Conservation (phyloP, 2,888 invertebrate genomes). For the Teleiodes luculella region DNA sequence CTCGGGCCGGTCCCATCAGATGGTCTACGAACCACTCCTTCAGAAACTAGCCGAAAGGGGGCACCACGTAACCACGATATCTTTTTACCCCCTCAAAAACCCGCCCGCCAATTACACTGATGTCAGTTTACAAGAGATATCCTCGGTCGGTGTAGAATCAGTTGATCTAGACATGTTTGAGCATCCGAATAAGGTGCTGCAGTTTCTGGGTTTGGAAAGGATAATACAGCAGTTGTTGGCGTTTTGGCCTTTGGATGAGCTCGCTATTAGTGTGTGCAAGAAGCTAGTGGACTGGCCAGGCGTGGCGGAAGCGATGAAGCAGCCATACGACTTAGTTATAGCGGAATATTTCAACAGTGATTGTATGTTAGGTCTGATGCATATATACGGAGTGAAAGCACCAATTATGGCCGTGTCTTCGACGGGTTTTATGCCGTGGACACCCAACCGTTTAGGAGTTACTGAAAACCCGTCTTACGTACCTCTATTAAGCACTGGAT, state of each 20-base stretch:
- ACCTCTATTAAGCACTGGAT: conserved; percentile 73
- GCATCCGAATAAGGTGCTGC: conserved; percentile 34
- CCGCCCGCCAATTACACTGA: conserved; percentile 66
- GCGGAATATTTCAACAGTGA: conserved; percentile 82
- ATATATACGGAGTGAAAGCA: conserved; percentile 69
- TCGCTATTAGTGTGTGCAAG: conserved; percentile 56
- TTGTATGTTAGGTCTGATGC: conserved; percentile 80
- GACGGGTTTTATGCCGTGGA: conserved; percentile 79
- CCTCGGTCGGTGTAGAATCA: conserved; percentile 50
- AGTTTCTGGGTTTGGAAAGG: conserved; percentile 42
- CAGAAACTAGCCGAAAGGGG: conserved; percentile 75
- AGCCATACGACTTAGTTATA: conserved; percentile 80
- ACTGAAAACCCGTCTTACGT: conserved; percentile 73
- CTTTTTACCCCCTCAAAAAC: conserved; percentile 75
- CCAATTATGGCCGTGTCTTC: conserved; percentile 79
- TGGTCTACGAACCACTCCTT: conserved; percentile 78
- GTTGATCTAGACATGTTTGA: conserved; percentile 51
- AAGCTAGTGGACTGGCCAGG: conserved; percentile 57
- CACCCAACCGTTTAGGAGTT: conserved; percentile 59
- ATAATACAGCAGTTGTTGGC: conserved; percentile 43
- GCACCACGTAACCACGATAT: conserved; percentile 80
- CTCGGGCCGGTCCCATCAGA: conserved; percentile 81
- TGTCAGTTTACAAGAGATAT: conserved; percentile 63
- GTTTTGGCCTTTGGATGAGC: conserved; percentile 46
- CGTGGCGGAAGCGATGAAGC: conserved; percentile 50